These are phyloP conservation scores for Aeoliscus strigatus DNA, from an alignment of 2,797 vertebrate species.

Conservation along the genomic window DNA sequence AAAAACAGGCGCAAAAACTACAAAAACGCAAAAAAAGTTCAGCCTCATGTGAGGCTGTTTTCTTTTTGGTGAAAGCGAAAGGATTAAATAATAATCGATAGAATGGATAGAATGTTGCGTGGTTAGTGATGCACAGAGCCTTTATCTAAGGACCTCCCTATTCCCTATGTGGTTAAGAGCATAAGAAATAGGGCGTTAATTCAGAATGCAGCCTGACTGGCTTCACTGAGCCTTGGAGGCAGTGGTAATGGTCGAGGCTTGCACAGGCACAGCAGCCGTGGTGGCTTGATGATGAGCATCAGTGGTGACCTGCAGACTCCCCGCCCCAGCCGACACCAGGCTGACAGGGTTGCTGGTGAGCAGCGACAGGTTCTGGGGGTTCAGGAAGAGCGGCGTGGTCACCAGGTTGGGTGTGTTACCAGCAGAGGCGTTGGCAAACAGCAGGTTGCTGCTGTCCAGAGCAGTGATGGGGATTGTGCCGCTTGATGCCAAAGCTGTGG, in stretches of 20 bases:
- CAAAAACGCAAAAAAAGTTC: slow-evolving; percentile 25
- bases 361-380: slow-evolving; percentile 97
- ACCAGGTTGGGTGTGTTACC: slow-evolving; percentile 86
- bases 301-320: slow-evolving; percentile 85
- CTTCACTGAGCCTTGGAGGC: slow-evolving; percentile 98
- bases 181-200: slow-evolving; percentile 31
- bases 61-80: slow-evolving; percentile 81
- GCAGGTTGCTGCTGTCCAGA: slow-evolving; percentile 91
- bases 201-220: slow-evolving; percentile 37
- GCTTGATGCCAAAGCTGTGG: slow-evolving; percentile 89
- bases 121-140: slow-evolving; percentile 49
- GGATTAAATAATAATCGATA: slow-evolving; percentile 72
- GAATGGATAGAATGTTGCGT: slow-evolving; percentile 43
- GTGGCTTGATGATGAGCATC: slow-evolving; percentile 88
- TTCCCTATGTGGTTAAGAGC: slow-evolving; percentile 41
- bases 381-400: slow-evolving; percentile 94
- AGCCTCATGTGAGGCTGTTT: slow-evolving; percentile 59
- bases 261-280: slow-evolving; percentile 76
- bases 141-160: slow-evolving; percentile 35
- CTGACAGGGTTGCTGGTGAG: slow-evolving; percentile 98
- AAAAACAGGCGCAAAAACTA: slow-evolving; percentile 21
- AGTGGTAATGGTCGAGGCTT: slow-evolving; percentile 91
- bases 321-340: slow-evolving; percentile 88
- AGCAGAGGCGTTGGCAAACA: slow-evolving; percentile 86
- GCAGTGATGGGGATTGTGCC: slow-evolving; percentile 96